Evolutionary conservation across 1,140 invertebrate genomes (phyloP), one percentile per base, ranked within the genome.

Genomic region (Sweltsa coloradensis): DNA sequence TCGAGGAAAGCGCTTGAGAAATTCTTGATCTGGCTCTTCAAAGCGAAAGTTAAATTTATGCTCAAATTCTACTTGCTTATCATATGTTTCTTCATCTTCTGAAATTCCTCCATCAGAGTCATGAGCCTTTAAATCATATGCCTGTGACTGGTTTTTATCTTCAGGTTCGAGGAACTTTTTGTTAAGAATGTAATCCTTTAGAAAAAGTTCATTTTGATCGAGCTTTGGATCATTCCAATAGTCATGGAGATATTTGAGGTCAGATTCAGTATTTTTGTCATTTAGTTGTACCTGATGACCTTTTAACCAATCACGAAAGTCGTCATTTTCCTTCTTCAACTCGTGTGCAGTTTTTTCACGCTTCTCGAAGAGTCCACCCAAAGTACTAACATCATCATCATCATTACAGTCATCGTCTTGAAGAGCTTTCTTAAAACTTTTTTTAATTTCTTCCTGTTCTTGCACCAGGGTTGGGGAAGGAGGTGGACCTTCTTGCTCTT

Each of bases 1-100:
- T 55, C 94, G 75, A 1, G 94, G 93, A 72, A 88, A 97, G 14
- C 85, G 70, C 70, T 91, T 91, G 16, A 91, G 83, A 72, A 93
- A 95, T 56, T 96, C 88, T 41, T 83, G 75, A 69, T 96, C 93
- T 1, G 93, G 93, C 66, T 97, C 92, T 69, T 98, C 91, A 68
- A 86, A 98, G 54, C 94, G 75, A 63, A 94, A 96, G 69, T 97
- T 97, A 60, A 85, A 97, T 59, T 96, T 95, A 25, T 88, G 75
- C 59, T 97, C 94, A 72, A 96, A 97, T 64, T 86, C 75, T 37
- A 89, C 86, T 60, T 92, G 87, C 56, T 82, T 76, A 53, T 85
- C 78, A 13, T 90, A 69, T 51, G 78, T 74, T 52, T 76, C 67
- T 59, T 94, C 89, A 64, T 94, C 88, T 51, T 85, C 88, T 1